These are phyloP conservation scores for Neodiprion virginianus DNA, from an alignment of 1,140 invertebrate species.

Conservation along the genomic window DNA sequence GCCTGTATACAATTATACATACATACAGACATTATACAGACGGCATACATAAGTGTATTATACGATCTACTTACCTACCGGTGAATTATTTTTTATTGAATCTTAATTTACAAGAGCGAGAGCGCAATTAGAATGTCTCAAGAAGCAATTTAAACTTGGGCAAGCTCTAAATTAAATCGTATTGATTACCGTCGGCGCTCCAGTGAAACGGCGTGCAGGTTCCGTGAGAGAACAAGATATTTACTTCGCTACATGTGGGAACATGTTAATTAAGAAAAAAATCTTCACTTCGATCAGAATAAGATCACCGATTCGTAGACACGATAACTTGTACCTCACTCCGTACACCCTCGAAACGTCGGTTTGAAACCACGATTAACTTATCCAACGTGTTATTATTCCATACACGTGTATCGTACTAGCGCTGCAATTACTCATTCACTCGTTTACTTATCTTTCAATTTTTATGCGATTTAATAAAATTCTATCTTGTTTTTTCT, in stretches of 20 bases:
- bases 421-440: no score
- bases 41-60: no score
- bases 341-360: not conserved
- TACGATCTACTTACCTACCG: no score
- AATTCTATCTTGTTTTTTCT: no score
- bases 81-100: not conserved
- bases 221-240: not conserved
- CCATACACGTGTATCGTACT: no score
- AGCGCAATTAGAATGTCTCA: not conserved
- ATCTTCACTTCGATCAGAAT: not conserved
- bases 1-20: no score
- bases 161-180: constrained; percentile 8
- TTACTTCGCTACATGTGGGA: not conserved
- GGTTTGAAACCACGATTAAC: not conserved
- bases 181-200: not conserved
- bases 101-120: not conserved
- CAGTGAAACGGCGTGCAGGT: not conserved
- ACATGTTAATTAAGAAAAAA: constrained; percentile 6
- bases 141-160: not conserved
- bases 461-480: no score
- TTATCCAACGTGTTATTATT: not conserved
- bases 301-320: not conserved
- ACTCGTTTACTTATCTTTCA: no score
- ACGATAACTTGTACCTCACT: constrained; percentile 4
- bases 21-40: no score